Evolutionary conservation across 2,888 invertebrate genomes (phyloP), one percentile per base, ranked within the genome.

Genomic region (Coronaproctus castanopsis): DNA sequence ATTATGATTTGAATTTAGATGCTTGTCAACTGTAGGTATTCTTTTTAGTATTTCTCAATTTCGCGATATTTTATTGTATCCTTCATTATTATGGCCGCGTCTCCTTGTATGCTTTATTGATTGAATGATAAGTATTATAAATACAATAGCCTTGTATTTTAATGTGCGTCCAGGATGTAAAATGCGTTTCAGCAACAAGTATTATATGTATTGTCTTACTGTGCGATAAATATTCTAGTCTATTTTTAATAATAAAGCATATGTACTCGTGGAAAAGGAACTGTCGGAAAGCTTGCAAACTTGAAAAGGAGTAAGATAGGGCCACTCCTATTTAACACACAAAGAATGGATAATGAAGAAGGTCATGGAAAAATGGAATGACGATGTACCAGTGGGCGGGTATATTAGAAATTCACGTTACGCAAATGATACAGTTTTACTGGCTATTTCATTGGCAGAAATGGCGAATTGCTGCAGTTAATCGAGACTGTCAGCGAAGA

Each of bases 121-220:
- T 54, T 22, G 54, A 10, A 54, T 54, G 54, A 21, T 20, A 14
- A 22, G 21, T 21, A 21, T 14, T 14, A 21, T 54, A 54, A 21
- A 54, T 20, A 20, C 21, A 10, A 54, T 54, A 54, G 22, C 22
- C 22, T 54, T n/a, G 54, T 54, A 54, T 54, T 54, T 22, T 54
- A 20, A 54, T 21, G 22, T 54, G 22, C 8, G 22, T 21, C 22
- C 54, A 22, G 21, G 21, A 14, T 21, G 22, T 54, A 22, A 56
- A 48, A 21, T 57, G 57, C 14, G 57, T 57, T 21, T 57, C 57
- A n/a, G 22, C 50, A 8, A 57, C 50, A 22, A 21, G 20, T 18
- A 22, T 52, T 48, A 51, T 22, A 19, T 57, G 51, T 21, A 57
- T 57, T 19, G 21, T 20, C 18, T 57, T 48, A 21, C 21, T 20